A percentile compares a stretch with the other conserved stretches of the same genome.
Evolutionary conservation across 2,797 vertebrate species (phyloP).

Genomic region (Anas flavirostris): DNA sequence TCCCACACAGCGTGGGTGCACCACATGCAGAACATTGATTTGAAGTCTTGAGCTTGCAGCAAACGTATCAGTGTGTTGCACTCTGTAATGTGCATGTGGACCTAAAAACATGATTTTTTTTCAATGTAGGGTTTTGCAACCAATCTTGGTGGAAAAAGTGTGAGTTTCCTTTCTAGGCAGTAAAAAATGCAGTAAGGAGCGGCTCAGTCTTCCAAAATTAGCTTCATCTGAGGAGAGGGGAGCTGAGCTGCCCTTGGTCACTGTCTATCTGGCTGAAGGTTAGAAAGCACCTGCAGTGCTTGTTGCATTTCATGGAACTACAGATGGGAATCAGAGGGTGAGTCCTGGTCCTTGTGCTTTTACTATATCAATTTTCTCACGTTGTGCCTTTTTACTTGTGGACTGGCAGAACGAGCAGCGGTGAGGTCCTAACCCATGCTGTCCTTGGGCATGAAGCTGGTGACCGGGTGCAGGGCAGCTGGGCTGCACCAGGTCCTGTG

Average conservation of each 20-base stretch:
- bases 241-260: not conserved
- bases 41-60: not conserved
- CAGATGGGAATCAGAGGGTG: not conserved
- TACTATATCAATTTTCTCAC: not conserved
- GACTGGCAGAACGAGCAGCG: not conserved
- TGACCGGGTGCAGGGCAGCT: not conserved
- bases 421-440: not conserved
- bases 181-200: not conserved
- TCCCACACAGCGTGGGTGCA: not conserved
- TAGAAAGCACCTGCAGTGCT: not conserved
- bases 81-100: rapidly evolving
- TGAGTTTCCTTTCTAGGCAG: not conserved
- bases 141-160: not conserved
- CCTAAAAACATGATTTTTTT: not conserved
- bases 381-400: not conserved
- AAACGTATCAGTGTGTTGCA: not conserved
- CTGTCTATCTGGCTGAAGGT: not conserved
- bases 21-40: not conserved
- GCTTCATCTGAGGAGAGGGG: not conserved
- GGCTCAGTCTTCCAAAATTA: not conserved
- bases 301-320: not conserved
- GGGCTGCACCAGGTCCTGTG: not conserved
- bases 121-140: not conserved
- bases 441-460: rapidly evolving
- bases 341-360: not conserved